Conservation (phyloP, 2,113 vertebrate species). For the Tyto alba region DNA sequence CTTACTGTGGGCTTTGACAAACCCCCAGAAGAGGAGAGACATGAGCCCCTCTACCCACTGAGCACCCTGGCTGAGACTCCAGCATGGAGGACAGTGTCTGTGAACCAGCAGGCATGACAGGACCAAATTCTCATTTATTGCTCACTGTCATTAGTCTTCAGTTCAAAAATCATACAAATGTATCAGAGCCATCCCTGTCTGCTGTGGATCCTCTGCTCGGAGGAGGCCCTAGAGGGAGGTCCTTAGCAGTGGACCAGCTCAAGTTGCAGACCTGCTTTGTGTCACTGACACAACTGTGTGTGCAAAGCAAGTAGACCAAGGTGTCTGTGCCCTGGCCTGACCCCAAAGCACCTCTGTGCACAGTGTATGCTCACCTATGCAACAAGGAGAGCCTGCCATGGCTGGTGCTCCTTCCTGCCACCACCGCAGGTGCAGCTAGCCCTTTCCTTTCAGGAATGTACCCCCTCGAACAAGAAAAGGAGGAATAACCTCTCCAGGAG, state of each 20-base stretch:
- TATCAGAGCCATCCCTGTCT: not conserved
- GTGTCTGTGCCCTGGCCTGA: not conserved
- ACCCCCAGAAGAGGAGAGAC: not conserved
- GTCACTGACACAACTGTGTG: not conserved
- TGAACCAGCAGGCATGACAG: not conserved
- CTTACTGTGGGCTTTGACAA: not conserved
- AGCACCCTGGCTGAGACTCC: not conserved
- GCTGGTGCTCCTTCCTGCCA: not conserved
- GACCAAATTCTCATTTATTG: not conserved
- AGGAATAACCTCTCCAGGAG: not conserved
- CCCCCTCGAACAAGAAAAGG: not conserved
- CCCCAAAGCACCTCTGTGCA: not conserved
- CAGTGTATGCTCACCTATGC: rapidly evolving
- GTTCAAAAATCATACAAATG: not conserved
- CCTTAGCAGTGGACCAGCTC: not conserved
- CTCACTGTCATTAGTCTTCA: not conserved
- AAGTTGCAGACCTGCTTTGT: not conserved
- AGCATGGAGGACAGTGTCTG: not conserved
- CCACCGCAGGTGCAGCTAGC: not conserved
- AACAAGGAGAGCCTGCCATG: not conserved
- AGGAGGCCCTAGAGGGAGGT: not conserved
- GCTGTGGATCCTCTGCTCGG: not conserved
- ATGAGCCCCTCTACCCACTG: not conserved
- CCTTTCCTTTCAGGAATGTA: not conserved
- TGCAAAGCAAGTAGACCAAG: not conserved